Base-by-base conservation (phyloP, 37 sponge, comb jelly and placozoan genomes). In the Beroe forskalii region DNA sequence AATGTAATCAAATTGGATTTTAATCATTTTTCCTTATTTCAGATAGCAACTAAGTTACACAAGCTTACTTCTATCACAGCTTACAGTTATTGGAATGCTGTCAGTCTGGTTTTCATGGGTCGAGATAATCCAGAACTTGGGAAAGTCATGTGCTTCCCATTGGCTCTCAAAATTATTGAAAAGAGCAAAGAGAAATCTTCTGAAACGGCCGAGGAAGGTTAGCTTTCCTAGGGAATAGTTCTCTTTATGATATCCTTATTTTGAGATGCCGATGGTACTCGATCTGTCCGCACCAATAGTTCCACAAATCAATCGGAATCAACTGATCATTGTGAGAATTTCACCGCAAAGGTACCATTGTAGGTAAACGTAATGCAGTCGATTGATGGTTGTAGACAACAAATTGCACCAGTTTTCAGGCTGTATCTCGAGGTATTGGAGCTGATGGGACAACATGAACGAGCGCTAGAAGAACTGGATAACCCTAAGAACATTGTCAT, bases 21-120 rank as follows among this genome's bases (percentile, higher is more conserved):
- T n/a, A n/a, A n/a, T n/a, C n/a, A n/a, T n/a, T n/a, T n/a, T n/a
- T n/a, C n/a, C n/a, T n/a, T n/a, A n/a, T n/a, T 39, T 20, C 75
- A 72, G 75, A 20, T 72, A 37, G 75, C 75, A 36, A 72, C 75
- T 8, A 14, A 30, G 40, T 37, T 72, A 38, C 40, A 38, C 37
- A 72, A 72, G 75, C 20, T 72, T 4, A 72, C 75, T 6, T 72
- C 75, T 8, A 72, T 20, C 37, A 38, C 75, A 3, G 75, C 75
- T 3, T 72, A 72, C 75, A 72, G 75, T 30, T 72, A 72, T 30
- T 72, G 75, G 75, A 72, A 72, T 33, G 75, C 75, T 22, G 75
- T 37, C 12, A 72, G 75, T 20, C 39, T 72, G 20, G 37, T 72
- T 8, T 72, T 72, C 37, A 72, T 72, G 75, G 75, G 75, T 36